phyloP scores from a whole-genome alignment of 2,888 invertebrate species.

The Nymphalis polychloros region DNA sequence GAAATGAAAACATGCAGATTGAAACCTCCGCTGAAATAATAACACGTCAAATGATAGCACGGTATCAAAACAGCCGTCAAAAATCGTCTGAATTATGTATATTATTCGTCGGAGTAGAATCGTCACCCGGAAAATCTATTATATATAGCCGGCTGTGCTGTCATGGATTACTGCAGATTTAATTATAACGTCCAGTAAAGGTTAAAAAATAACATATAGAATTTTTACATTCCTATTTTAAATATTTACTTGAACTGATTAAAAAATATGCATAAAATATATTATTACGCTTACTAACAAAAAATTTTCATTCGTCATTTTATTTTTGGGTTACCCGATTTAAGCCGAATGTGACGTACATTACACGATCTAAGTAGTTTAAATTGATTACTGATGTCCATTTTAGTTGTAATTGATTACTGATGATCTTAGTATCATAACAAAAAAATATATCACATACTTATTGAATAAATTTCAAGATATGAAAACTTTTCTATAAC shows the following conservation, averaged over 20 bases:
- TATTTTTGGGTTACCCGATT: too few species aligned
- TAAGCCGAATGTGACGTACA: background rate
- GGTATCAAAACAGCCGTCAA: slow-evolving; percentile 43
- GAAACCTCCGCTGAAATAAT: slow-evolving; percentile 37
- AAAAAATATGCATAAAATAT: too few species aligned
- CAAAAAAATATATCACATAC: too few species aligned
- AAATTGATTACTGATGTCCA: too few species aligned
- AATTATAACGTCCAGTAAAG: slow-evolving; percentile 22
- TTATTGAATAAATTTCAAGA: too few species aligned
- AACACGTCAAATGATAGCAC: slow-evolving; percentile 37
- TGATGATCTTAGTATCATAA: background rate
- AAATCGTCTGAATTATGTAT: slow-evolving; percentile 52
- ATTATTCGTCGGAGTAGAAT: slow-evolving; percentile 45
- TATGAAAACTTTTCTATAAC: too few species aligned
- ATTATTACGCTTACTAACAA: too few species aligned
- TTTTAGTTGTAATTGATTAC: background rate
- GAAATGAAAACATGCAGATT: slow-evolving; percentile 34
- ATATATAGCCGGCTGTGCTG: slow-evolving; percentile 47
- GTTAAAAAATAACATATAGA: background rate
- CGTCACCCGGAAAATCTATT: slow-evolving; percentile 48
- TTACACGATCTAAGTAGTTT: too few species aligned
- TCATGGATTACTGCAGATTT: slow-evolving; percentile 42
- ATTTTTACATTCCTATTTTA: too few species aligned
- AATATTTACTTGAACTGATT: too few species aligned
- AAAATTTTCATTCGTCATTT: too few species aligned